phyloP scores from a whole-genome alignment of 1,140 invertebrate species.

The Pseudomyrmex gracilis region DNA sequence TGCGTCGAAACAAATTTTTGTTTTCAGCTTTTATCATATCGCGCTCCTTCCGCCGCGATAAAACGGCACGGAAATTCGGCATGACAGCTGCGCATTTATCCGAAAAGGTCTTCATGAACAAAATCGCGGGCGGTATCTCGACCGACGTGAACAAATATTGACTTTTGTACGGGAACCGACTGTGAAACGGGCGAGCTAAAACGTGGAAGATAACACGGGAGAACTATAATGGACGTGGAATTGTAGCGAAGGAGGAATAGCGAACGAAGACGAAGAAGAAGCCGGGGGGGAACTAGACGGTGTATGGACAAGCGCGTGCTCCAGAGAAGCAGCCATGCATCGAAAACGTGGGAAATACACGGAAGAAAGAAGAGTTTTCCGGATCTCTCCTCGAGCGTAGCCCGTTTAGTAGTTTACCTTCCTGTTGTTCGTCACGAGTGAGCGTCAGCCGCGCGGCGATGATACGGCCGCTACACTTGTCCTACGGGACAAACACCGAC shows the following conservation, averaged over 20 bases:
- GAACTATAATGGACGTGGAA: constrained; percentile 50
- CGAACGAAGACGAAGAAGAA: constrained; percentile 19
- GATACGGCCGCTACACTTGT: constrained; percentile 31
- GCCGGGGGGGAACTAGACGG: neutral
- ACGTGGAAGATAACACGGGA: constrained; percentile 55
- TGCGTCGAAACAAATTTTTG: constrained; percentile 1
- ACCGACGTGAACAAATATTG: constrained; percentile 78
- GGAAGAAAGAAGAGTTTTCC: constrained; percentile 69
- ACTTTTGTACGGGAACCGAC: constrained; percentile 64
- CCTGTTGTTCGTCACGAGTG: constrained; percentile 57
- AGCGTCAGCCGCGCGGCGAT: constrained; percentile 19
- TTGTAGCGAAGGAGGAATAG: constrained; percentile 14
- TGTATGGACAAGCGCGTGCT: constrained; percentile 57
- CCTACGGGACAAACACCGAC: neutral
- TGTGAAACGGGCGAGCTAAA: constrained; percentile 54
- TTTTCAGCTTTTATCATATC: constrained; percentile 5
- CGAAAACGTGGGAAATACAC: constrained; percentile 68
- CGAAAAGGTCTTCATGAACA: constrained; percentile 71
- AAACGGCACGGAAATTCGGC: constrained; percentile 2
- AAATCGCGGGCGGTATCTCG: constrained; percentile 74
- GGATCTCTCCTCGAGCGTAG: constrained; percentile 68
- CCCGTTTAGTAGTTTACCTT: constrained; percentile 65
- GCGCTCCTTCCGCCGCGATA: neutral
- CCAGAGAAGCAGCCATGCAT: constrained; percentile 63
- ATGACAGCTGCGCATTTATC: constrained; percentile 37